Evolutionary conservation across 2,113 vertebrate species (phyloP), one percentile per base, ranked within the genome.

Genomic region (Opisthocomus hoazin): DNA sequence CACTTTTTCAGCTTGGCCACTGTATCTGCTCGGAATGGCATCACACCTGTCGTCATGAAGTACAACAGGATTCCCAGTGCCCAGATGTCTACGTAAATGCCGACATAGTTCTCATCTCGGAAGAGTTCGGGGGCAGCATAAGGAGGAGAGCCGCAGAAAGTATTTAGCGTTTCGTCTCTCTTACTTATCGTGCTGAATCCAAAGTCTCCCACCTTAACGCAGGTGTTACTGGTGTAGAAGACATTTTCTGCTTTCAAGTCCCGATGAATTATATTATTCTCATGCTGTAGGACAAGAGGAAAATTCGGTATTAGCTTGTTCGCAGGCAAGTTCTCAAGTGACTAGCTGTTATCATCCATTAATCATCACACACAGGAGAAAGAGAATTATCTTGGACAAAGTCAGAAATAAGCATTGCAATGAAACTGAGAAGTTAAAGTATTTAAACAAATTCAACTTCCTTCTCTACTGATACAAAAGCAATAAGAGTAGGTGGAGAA

Each of bases 171-270:
- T 98, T 99, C 98, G 10, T 99, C 98, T 37, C 98, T 98, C 27
- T 94, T 98, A 93, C 99, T 99, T 64, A 99, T 84, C 1, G 99
- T 99, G 97, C 99, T 99, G 96, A 99, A 99, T 93, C 99, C 99
- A 64, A 99, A 99, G 96, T 99, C 99, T 4, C 99, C 99, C 76
- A 99, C 99, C 90, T 99, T 99, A 87, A 99, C 98, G 27, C 99
- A 99, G 19, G 98, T 99, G 91, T 98, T 98, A 85, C 98, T 99
- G 82, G 99, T 97, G 45, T 99, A 99, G 96, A 99, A 99, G 4
- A 99, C 98, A 0, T 99, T 99, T 97, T 99, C 99, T 29, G 99
- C 99, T 91, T 99, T 99, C 97, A 99, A 95, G 94, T 99, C 99
- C 8, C 99, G 98, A 87, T 99, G 99, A 90, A 99, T 99, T 60